Conservation (phyloP, 1,140 invertebrate genomes). For the Conopomorpha cramerella region DNA sequence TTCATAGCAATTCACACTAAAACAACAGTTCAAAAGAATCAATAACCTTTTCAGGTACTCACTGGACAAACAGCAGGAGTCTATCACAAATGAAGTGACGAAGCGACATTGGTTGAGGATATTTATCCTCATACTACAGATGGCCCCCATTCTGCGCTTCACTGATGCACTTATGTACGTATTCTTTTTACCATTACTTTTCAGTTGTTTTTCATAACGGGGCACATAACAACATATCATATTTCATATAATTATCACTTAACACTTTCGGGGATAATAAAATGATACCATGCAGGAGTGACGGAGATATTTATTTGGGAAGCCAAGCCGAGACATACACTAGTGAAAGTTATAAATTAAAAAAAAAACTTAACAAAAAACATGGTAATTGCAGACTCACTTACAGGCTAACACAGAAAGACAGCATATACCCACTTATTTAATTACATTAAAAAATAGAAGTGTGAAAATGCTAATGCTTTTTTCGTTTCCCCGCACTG, state of each 20-base stretch:
- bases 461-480: no score
- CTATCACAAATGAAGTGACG: slow-evolving; percentile 56
- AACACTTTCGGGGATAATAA: background rate
- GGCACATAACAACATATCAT: slow-evolving; percentile 2
- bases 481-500: no score
- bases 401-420: no score
- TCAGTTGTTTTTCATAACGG: background rate
- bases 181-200: background rate
- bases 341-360: no score
- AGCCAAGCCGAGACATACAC: background rate
- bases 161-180: slow-evolving; percentile 66
- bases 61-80: slow-evolving; percentile 46
- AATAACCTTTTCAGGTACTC: slow-evolving; percentile 37
- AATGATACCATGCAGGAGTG: background rate
- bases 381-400: no score
- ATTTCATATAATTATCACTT: background rate
- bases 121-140: slow-evolving; percentile 65
- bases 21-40: no score
- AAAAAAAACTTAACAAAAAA: no score
- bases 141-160: slow-evolving; percentile 67
- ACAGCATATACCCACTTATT: no score
- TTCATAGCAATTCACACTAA: no score
- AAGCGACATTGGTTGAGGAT: slow-evolving; percentile 59
- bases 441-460: no score
- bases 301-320: background rate